These are phyloP conservation scores for Dryoscopus gambensis DNA, from an alignment of 2,113 vertebrate genomes.

Conservation along the genomic window DNA sequence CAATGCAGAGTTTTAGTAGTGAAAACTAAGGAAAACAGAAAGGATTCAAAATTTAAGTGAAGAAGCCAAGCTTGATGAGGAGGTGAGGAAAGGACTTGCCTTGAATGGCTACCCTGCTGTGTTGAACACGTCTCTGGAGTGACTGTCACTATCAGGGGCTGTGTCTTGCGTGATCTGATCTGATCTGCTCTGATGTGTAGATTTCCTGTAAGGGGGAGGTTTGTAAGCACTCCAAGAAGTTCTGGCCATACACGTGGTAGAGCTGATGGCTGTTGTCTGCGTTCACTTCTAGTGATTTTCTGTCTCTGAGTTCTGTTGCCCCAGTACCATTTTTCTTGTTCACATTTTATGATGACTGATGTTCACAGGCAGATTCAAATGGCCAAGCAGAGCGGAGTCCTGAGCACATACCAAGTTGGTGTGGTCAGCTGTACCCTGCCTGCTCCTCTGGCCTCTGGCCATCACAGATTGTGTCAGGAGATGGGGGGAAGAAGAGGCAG, in stretches of 20 bases:
- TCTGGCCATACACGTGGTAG: rapidly evolving
- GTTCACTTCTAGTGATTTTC: too few relatives aligned
- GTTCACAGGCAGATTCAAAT: not conserved
- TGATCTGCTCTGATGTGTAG: too few relatives aligned
- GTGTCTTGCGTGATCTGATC: not conserved
- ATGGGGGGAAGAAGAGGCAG: not conserved
- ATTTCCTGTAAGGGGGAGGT: rapidly evolving
- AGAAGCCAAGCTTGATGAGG: not conserved
- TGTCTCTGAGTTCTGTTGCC: not conserved
- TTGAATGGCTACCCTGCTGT: not conserved
- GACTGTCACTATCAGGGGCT: not conserved
- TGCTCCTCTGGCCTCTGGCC: not conserved
- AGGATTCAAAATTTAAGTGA: not conserved
- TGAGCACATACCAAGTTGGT: not conserved
- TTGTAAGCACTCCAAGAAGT: not conserved
- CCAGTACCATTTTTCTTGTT: not conserved
- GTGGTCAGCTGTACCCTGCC: not conserved
- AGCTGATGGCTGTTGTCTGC: not conserved
- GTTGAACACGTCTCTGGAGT: not conserved
- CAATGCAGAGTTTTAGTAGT: not conserved
- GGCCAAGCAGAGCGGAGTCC: not conserved
- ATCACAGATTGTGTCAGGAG: not conserved
- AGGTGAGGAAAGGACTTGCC: not conserved
- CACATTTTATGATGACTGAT: not conserved
- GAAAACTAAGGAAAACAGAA: not conserved